Conservation (phyloP, 2,113 vertebrate species). For the Spilogale gracilis region DNA sequence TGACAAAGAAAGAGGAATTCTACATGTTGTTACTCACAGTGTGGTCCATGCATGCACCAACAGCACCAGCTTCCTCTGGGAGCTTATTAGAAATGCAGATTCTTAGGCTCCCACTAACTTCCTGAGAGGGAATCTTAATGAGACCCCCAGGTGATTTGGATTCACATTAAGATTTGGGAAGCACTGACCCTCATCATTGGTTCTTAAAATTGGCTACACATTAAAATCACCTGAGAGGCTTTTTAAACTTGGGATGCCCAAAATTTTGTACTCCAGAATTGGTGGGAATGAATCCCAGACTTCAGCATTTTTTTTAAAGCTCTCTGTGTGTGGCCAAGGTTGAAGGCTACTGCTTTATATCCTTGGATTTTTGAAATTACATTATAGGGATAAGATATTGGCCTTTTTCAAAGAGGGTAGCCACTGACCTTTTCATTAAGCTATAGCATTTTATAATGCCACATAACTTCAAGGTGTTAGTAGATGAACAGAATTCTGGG, state of each 20-base stretch:
- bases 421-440: neutral
- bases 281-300: neutral
- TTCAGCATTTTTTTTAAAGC: neutral
- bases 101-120: no score
- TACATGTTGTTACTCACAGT: neutral
- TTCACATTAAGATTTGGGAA: neutral
- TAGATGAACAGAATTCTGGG: neutral
- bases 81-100: neutral
- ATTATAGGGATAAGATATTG: neutral
- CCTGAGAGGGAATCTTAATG: neutral
- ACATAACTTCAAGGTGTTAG: neutral
- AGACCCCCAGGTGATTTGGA: neutral
- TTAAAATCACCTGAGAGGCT: constrained; percentile 34
- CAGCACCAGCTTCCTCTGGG: neutral
- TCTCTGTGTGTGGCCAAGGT: neutral
- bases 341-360: neutral
- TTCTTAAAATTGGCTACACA: neutral
- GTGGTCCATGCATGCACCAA: neutral
- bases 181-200: no score
- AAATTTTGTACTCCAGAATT: neutral
- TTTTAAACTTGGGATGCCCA: neutral
- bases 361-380: neutral
- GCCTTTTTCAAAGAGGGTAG: neutral
- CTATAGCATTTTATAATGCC: neutral
- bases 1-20: neutral